Evolutionary conservation across 1,140 invertebrate genomes (phyloP).

Genomic region (Lethrus apterus): DNA sequence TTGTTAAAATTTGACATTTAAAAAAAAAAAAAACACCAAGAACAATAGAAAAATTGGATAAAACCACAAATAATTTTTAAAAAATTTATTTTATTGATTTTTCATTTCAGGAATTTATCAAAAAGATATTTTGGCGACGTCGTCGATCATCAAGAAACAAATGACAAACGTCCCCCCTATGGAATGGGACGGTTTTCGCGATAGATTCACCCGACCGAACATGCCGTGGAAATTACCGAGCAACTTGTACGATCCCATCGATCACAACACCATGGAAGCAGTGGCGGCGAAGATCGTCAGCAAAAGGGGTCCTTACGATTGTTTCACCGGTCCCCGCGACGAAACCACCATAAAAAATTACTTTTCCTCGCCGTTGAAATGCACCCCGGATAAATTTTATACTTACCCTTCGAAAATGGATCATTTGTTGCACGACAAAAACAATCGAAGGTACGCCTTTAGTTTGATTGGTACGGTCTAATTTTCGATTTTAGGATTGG

Average conservation of each 20-base stretch:
- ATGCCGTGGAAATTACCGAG: background rate
- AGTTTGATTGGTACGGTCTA: background rate
- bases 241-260: background rate
- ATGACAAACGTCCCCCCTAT: slow-evolving; percentile 24
- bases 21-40: too few relatives aligned
- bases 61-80: too few relatives aligned
- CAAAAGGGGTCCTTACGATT: slow-evolving; percentile 31
- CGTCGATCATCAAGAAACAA: slow-evolving; percentile 12
- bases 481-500: slow-evolving; percentile 23
- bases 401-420: slow-evolving; percentile 22
- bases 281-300: slow-evolving; percentile 13
- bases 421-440: slow-evolving; percentile 22
- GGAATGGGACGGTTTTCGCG: slow-evolving; percentile 26
- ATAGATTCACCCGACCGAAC: slow-evolving; percentile 19
- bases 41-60: too few relatives aligned
- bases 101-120: background rate
- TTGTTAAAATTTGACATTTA: too few relatives aligned
- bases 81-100: too few relatives aligned
- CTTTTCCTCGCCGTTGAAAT: slow-evolving; percentile 17
- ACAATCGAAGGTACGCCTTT: slow-evolving; percentile 20
- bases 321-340: slow-evolving; percentile 33
- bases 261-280: background rate
- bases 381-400: slow-evolving; percentile 27
- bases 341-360: slow-evolving; percentile 34
- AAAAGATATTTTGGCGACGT: background rate